Evolutionary conservation across 2,113 vertebrate species (phyloP), one percentile per base, ranked within the genome.

Genomic region (Eurypyga helias): DNA sequence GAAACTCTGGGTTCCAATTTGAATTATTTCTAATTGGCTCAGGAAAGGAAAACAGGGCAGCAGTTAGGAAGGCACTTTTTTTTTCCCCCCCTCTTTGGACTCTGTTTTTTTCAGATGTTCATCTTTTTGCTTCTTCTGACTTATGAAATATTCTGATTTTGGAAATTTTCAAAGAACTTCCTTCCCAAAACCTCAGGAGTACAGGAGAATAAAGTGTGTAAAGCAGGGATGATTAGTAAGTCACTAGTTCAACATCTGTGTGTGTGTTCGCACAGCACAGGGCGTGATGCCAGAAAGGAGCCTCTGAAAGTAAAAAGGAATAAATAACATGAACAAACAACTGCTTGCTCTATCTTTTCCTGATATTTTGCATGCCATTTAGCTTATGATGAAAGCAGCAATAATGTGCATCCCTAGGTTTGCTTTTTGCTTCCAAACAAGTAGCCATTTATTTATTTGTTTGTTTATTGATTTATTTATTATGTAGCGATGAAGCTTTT

Each of bases 291-390:
- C 70, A 75, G 71, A 57, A 86, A 77, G 57, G 51, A 65, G 49
- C 43, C 62, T 84, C 82, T 86, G 89, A 73, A 94, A 82, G 92
- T 64, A 62, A 89, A 97, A 95, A 93, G 45, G 24, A 45, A n/a
- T 96, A 95, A 65, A 66, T 82, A 84, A 83, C 72, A 70, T 61
- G 77, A 91, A 93, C 90, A 93, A 85, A 92, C 97, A 98, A 96
- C 96, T 98, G 89, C 97, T 98, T 97, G 97, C 94, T 95, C 93
- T 96, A 70, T 94, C 92, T 97, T 97, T 96, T 87, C 89, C 93
- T 97, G 91, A 90, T 87, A 92, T 33, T 85, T 85, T 98, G 97
- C 97, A 98, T 98, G 97, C 83, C 62, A 48, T 98, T 97, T 82
- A 90, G 72, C 61, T 93, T 97, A 95, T 94, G 79, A 93, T 93